Evolutionary conservation across 2,797 vertebrate species (phyloP), one percentile per base, ranked within the genome.

Genomic region (Nannoperca australis): DNA sequence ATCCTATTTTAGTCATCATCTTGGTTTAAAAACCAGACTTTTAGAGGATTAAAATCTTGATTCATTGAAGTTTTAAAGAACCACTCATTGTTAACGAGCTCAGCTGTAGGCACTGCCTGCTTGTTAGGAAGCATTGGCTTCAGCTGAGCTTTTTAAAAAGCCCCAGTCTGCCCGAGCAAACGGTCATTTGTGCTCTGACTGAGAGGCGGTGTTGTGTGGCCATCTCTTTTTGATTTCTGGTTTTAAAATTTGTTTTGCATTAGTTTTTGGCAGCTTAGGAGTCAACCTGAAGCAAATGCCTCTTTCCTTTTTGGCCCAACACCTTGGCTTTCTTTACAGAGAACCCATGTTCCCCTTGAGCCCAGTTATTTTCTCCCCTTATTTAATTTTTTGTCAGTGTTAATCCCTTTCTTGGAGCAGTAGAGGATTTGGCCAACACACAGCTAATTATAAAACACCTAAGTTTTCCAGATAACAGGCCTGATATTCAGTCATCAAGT

Each of bases 71-170:
- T 54, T 65, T 32, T 62, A 3, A 15, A 15, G 18, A 64, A 24
- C 1, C 8, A 6, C 14, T 11, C 8, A 5, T 27, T 40, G 62
- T 67, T 83, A 75, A 71, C 2, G n/a, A 77, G 79, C 63, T 69
- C 38, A 63, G 80, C 70, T 82, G 67, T n/a, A 38, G 70, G 50
- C 54, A 10, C 1, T 68, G 62, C 15, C 58, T 62, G 36, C 73
- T 78, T 17, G 7, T 73, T 61, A 70, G 74, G 38, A 56, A 44
- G 22, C 27, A 45, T 64, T 17, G 42, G 64, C 70, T 69, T 49
- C 65, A 81, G 84, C 18, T 74, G 60, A 60, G 79, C 36, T 50
- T 63, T 83, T 68, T 51, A 64, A 79, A 88, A 56, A 36, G 51
- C 62, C 74, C 70, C 63, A 44, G 54, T 56, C 73, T 76, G 42